Conservation (phyloP, 2,888 invertebrate species). For the Drosophila testacea region DNA sequence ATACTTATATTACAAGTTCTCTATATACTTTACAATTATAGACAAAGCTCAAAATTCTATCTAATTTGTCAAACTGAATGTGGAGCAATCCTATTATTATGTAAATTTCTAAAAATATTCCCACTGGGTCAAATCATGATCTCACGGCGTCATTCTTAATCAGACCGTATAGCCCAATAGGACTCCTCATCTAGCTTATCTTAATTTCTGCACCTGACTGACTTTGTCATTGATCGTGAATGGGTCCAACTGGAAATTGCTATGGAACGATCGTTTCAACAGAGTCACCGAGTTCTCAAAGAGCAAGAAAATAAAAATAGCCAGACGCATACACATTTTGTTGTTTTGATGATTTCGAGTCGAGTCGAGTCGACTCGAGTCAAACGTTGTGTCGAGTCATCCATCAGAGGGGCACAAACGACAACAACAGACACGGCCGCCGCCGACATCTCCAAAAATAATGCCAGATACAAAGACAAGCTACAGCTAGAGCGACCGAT, state of each 20-base stretch:
- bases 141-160: not conserved
- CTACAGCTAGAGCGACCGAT: constrained; percentile 36
- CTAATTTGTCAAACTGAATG: not conserved
- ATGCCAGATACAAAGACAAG: constrained; percentile 56
- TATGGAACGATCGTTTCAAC: constrained; percentile 39
- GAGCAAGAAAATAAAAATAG: constrained; percentile 45
- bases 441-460: constrained; percentile 63
- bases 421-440: constrained; percentile 45
- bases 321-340: constrained; percentile 35
- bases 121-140: constrained; percentile 9
- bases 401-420: constrained; percentile 52
- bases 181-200: constrained; percentile 5
- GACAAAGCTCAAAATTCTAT: not conserved
- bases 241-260: constrained; percentile 46
- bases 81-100: not conserved
- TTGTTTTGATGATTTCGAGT: constrained; percentile 47
- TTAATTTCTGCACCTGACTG: constrained; percentile 42
- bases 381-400: constrained; percentile 52
- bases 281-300: constrained; percentile 23
- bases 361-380: constrained; percentile 22
- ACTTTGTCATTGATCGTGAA: constrained; percentile 32
- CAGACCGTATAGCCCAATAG: constrained; percentile 7
- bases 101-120: not conserved
- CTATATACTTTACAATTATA: too few relatives aligned
- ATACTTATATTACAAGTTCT: not conserved